These are phyloP conservation scores for Alethe castanea DNA, from an alignment of 2,113 vertebrate species.

Conservation along the genomic window DNA sequence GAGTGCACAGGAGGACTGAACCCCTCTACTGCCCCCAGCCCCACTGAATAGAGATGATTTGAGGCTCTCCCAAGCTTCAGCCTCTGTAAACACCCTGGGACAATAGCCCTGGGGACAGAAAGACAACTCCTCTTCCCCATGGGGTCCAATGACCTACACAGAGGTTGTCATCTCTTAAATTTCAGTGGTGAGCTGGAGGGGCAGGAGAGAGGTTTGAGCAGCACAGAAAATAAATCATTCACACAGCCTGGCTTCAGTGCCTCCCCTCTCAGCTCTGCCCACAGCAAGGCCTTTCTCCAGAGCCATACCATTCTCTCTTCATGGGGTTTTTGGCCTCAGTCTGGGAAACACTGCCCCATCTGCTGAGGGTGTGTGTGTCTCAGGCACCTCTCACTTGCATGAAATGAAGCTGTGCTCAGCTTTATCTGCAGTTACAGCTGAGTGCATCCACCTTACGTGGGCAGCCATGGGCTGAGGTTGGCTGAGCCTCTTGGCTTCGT, in stretches of 20 bases:
- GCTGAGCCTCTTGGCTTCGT: conserved; percentile 11
- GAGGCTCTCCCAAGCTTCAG: neutral
- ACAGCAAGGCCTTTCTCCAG: neutral
- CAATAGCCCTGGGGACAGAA: neutral
- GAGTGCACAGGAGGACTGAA: neutral
- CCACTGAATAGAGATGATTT: neutral
- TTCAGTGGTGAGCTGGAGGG: neutral
- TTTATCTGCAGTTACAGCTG: neutral
- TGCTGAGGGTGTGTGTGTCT: neutral
- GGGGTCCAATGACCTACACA: rapidly evolving
- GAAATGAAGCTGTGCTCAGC: neutral
- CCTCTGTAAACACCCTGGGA: neutral
- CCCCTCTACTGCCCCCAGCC: neutral
- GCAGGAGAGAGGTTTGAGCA: neutral
- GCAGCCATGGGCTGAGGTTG: neutral
- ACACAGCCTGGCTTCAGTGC: neutral
- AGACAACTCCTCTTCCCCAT: neutral
- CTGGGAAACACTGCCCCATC: neutral
- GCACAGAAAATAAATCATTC: neutral
- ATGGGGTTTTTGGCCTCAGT: neutral
- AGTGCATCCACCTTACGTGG: neutral
- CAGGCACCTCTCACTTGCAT: neutral
- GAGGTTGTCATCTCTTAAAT: neutral
- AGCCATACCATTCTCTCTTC: neutral
- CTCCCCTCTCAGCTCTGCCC: neutral